These are phyloP conservation scores for Mesopsocus fuscifrons DNA, from an alignment of 2,888 invertebrate species.

Conservation along the genomic window DNA sequence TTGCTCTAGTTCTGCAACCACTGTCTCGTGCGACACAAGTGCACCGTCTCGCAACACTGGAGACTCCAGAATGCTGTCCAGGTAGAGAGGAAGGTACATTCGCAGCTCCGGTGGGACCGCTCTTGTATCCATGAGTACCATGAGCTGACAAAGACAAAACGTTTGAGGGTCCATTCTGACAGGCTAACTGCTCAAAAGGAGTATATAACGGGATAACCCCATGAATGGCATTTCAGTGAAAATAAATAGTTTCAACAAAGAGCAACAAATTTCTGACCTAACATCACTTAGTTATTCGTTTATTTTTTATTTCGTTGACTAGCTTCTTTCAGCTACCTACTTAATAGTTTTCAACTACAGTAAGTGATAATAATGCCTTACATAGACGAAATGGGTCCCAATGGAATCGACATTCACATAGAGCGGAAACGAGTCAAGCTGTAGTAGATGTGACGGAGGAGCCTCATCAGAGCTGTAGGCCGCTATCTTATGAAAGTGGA, in stretches of 20 bases:
- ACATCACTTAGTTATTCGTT: no score
- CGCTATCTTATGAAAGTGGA: constrained; percentile 44
- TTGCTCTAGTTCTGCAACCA: constrained; percentile 58
- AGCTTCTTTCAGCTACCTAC: no score
- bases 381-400: constrained; percentile 68
- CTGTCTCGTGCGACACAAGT: constrained; percentile 43
- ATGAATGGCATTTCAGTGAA: background rate
- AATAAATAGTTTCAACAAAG: background rate
- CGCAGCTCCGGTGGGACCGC: constrained; percentile 35
- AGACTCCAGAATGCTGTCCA: constrained; percentile 57
- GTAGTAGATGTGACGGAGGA: constrained; percentile 32
- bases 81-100: constrained; percentile 52
- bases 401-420: constrained; percentile 61
- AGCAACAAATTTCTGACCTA: no score
- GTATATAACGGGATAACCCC: background rate
- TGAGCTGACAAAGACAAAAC: constrained; percentile 35
- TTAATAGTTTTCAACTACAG: constrained; percentile 2
- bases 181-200: constrained; percentile 7
- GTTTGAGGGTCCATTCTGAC: background rate
- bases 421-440: constrained; percentile 44
- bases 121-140: constrained; percentile 49
- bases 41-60: constrained; percentile 39
- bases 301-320: no score
- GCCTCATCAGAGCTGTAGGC: constrained; percentile 28
- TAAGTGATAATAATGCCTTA: constrained; percentile 28